Evolutionary conservation across 1,140 invertebrate genomes (phyloP), one percentile per base, ranked within the genome.

Genomic region (Drosophila sulfurigaster): DNA sequence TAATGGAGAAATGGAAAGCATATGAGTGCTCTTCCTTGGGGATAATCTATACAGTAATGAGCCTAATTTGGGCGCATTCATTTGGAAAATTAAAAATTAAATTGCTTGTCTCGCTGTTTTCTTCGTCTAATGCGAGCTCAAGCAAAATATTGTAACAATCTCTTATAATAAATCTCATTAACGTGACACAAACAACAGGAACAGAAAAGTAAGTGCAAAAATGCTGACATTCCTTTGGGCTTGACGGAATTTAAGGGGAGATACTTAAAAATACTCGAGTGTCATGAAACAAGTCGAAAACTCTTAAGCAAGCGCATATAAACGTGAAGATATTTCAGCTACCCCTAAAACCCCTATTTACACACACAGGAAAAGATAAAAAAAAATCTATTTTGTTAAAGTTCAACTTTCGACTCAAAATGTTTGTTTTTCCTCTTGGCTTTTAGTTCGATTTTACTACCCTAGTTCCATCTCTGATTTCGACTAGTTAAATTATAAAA

Each of bases 81-180:
- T 81, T 89, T 90, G 85, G 85, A 89, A 89, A 89, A 89, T 89
- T 89, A 89, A 89, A 89, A 89, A 89, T 89, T 89, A 89, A 89
- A 89, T 89, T 90, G 85, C 85, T 90, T 89, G 85, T 89, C 65
- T 85, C 75, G 81, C 52, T 85, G 78, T 69, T 58, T 54, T 64
- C 58, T 46, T 45, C 51, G 57, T 70, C 15, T 15, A 13, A 28
- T 38, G 54, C 46, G 51, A 60, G 70, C 72, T 60, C 59, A 66
- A 79, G 48, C 43, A 79, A 78, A 75, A 82, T 71, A 79, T 60
- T 80, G 71, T 68, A 74, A 81, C 81, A 88, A 75, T 85, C 70
- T 66, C 59, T 59, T 66, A 63, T 80, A 85, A 89, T 89, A 88
- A 88, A 88, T 88, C 85, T 85, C 85, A 88, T 88, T 88, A 88